Evolutionary conservation across 2,113 vertebrate species (phyloP).

Genomic region (Upupa epops): DNA sequence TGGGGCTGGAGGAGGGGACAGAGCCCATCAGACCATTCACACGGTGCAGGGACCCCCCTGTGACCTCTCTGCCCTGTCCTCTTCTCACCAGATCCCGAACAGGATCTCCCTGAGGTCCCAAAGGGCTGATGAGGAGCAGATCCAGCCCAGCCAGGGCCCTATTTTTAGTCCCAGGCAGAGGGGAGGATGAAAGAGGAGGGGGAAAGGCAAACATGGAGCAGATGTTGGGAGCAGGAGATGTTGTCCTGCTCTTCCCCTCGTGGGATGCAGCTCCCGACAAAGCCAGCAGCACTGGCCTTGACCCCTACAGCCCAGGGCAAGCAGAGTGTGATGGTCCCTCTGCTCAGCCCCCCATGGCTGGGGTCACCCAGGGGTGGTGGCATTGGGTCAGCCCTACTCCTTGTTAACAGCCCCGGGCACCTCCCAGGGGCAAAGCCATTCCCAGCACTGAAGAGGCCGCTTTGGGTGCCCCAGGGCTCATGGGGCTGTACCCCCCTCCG

Average conservation of each 20-base stretch:
- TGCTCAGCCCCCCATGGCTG: fast-evolving
- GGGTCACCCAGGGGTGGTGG: not conserved
- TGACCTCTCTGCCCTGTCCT: not conserved
- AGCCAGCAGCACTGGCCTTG: not conserved
- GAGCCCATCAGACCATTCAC: too few relatives aligned
- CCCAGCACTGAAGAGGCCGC: too few relatives aligned
- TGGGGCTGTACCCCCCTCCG: too few relatives aligned
- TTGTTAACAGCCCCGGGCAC: fast-evolving
- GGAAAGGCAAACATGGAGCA: slow-evolving; percentile 39
- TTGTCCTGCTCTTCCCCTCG: not conserved
- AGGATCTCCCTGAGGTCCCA: not conserved
- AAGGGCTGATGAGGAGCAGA: not conserved
- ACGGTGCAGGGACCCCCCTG: fast-evolving
- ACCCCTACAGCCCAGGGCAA: not conserved
- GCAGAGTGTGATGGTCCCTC: fast-evolving
- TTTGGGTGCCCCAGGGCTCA: not conserved
- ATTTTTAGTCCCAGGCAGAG: slow-evolving; percentile 30
- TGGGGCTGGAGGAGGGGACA: not conserved
- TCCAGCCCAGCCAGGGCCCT: not conserved
- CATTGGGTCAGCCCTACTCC: fast-evolving
- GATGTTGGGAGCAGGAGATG: slow-evolving; percentile 4
- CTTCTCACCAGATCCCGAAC: fast-evolving
- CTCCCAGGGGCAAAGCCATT: not conserved
- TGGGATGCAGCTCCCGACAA: not conserved
- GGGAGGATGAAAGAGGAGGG: slow-evolving; percentile 10